These are phyloP conservation scores for Oryzaephilus surinamensis DNA, from an alignment of 1,140 invertebrate species.

Conservation along the genomic window DNA sequence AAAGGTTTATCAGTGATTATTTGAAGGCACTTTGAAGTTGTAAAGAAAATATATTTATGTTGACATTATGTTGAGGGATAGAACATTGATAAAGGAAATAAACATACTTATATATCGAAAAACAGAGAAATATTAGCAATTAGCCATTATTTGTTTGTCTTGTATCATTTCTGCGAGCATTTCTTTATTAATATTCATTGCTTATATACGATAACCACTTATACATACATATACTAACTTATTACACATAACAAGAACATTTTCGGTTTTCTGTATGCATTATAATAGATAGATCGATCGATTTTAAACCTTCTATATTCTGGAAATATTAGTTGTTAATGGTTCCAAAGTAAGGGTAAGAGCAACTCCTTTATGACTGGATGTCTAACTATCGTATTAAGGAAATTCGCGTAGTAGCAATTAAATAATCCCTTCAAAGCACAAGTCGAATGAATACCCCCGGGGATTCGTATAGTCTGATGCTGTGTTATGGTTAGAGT, in stretches of 20 bases:
- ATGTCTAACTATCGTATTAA: constrained; percentile 32
- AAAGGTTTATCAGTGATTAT: constrained; percentile 34
- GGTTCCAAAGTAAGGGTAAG: constrained; percentile 29
- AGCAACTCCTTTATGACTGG: constrained; percentile 27
- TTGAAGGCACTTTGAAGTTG: constrained; percentile 32
- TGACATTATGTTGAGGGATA: constrained; percentile 8
- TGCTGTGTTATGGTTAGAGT: background rate
- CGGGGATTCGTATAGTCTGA: constrained; percentile 19
- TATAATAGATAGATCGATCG: constrained; percentile 22
- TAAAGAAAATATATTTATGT: constrained; percentile 7
- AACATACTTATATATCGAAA: no score
- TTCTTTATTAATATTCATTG: no score
- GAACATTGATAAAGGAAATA: background rate
- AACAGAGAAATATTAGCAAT: no score
- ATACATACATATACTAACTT: no score
- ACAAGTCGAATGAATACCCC: constrained; percentile 27
- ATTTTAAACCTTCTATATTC: constrained; percentile 18
- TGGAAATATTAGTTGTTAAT: constrained; percentile 30
- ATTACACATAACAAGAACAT: no score
- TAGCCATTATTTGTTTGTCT: background rate
- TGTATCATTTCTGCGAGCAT: no score
- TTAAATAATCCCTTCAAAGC: constrained; percentile 36
- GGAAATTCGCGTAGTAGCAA: constrained; percentile 28
- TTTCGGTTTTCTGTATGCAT: constrained; percentile 9
- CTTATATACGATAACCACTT: no score